Conservation (phyloP, 2,797 vertebrate genomes). For the Emys orbicularis region DNA sequence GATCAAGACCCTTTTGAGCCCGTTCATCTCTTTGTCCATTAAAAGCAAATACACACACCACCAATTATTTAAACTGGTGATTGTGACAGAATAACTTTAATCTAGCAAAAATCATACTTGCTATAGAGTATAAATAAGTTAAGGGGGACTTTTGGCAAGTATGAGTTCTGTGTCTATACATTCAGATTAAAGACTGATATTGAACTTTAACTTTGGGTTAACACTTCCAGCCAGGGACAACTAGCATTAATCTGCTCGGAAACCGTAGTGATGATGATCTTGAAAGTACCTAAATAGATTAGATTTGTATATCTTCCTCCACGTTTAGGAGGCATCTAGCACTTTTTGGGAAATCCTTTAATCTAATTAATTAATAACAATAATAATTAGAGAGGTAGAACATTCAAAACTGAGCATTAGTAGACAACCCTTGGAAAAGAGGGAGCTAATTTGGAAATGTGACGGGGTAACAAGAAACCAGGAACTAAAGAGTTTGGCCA, state of each 20-base stretch:
- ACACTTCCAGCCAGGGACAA: not conserved
- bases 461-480: not conserved
- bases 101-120: not conserved
- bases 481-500: not conserved
- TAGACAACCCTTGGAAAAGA: accelerated
- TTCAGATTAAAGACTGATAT: not conserved
- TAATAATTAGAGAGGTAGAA: not conserved
- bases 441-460: not conserved
- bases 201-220: not conserved
- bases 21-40: not conserved
- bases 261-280: not conserved
- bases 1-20: not conserved
- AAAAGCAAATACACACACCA: not conserved
- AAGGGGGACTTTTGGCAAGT: not conserved
- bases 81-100: not conserved
- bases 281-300: not conserved
- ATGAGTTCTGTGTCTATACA: not conserved
- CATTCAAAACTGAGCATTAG: not conserved
- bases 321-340: not conserved
- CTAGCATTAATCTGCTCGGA: not conserved
- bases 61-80: not conserved
- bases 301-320: not conserved
- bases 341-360: not conserved
- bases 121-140: not conserved
- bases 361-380: not conserved